These are phyloP conservation scores for Entomobrya multifasciata DNA, from an alignment of 2,888 invertebrate species.

Conservation along the genomic window DNA sequence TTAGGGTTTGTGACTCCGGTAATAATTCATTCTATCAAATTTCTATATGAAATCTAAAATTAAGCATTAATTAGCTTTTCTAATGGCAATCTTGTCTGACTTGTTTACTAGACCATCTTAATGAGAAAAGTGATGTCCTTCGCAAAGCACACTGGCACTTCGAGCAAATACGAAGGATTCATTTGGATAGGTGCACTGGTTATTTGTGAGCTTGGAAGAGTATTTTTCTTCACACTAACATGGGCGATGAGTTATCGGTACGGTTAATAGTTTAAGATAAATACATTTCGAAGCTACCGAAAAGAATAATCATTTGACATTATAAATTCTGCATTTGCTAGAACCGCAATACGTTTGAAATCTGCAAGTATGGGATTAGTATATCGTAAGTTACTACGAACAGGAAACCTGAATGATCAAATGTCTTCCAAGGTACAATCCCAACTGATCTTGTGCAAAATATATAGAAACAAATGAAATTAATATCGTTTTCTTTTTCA, in stretches of 20 bases:
- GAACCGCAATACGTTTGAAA: conserved; percentile 81
- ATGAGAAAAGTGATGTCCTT: conserved; percentile 82
- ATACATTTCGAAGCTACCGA: no score
- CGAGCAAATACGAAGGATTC: conserved; percentile 81
- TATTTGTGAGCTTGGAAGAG: conserved; percentile 82
- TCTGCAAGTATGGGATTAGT: conserved; percentile 81
- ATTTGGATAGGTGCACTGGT: conserved; percentile 82
- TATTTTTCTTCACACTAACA: conserved; percentile 82
- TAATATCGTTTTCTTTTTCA: no score
- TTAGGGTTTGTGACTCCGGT: conserved; percentile 84
- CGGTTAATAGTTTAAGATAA: neutral
- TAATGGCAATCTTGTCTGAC: neutral
- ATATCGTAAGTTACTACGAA: conserved; percentile 82
- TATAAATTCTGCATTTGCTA: conserved; percentile 41
- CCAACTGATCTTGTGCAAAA: no score
- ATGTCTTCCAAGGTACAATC: conserved; percentile 82
- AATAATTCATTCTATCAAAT: conserved; percentile 79
- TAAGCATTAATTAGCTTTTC: neutral
- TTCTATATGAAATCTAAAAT: neutral
- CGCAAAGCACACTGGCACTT: conserved; percentile 81
- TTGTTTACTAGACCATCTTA: conserved; percentile 81
- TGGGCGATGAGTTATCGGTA: conserved; percentile 83
- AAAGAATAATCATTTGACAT: no score
- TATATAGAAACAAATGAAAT: no score
- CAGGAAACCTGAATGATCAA: conserved; percentile 81